Evolutionary conservation across 2,113 vertebrate species (phyloP), one percentile per base, ranked within the genome.

Genomic region (Cyanoderma ruficeps): DNA sequence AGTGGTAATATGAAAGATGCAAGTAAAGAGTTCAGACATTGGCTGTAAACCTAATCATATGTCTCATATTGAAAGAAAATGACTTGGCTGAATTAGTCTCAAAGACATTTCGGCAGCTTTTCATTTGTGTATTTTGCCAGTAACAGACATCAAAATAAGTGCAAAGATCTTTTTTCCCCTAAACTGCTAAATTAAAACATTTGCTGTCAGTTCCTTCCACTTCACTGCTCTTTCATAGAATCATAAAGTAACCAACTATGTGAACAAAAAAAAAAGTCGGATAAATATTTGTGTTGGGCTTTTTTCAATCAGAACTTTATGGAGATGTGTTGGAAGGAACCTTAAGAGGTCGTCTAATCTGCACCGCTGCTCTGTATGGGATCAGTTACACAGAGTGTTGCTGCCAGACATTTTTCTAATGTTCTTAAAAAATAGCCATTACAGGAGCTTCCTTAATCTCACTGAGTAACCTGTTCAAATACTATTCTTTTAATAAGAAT

Each of bases 131-230:
- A 77, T 93, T 93, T 75, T 90, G 63, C 63, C 82, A 88, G 47
- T 63, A 92, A 83, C 22, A 92, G 90, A 70, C 42, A 88, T 70
- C 55, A 79, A 93, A 94, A 94, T 57, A 80, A 80, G 41, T 4
- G 3, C 57, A 67, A 89, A 74, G 42, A 55, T 64, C 12, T 79
- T 57, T 61, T 63, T n/a, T 2, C 5, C 8, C 56, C 9, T 27
- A 65, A 94, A 90, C 61, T 70, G 39, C 74, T 82, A 90, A 91
- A 93, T 93, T 96, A 93, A 88, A 93, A 77, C 50, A 83, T 80
- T 95, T 85, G 7, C 27, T 96, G 77, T 94, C 87, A 65, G 57
- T 87, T 93, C 15, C 82, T 90, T 90, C 53, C 70, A 88, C 67
- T 87, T 93, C 82, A 83, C 17, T 67, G 50, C 46, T 69, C 28